Evolutionary conservation across 2,113 vertebrate species (phyloP).

Genomic region (Fregata magnificens): DNA sequence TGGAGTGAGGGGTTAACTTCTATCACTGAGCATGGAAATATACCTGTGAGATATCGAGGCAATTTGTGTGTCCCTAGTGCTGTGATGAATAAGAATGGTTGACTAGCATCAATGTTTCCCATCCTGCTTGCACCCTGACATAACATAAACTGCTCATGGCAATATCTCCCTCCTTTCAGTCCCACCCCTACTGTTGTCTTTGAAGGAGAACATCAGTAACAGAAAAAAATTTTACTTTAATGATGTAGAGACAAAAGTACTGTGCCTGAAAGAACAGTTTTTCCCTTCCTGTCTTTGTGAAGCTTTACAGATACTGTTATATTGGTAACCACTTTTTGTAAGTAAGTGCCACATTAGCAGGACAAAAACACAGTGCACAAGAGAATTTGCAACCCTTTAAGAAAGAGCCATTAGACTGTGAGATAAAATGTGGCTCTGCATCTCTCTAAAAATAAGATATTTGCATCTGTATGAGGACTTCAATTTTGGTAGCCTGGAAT

Average conservation of each 20-base stretch:
- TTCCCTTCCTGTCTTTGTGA: background rate
- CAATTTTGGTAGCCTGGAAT: background rate
- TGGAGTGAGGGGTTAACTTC: background rate
- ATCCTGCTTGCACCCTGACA: background rate
- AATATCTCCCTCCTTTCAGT: background rate
- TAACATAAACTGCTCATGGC: background rate
- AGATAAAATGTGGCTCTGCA: constrained; percentile 2
- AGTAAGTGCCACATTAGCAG: background rate
- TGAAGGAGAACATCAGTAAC: background rate
- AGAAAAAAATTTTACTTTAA: background rate
- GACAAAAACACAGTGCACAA: background rate
- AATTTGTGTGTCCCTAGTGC: background rate
- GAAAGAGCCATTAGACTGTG: background rate
- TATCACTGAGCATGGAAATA: background rate
- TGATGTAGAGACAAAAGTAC: background rate
- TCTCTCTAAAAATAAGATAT: constrained; percentile 38
- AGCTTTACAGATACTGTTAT: background rate
- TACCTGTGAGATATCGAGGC: background rate
- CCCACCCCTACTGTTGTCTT: background rate
- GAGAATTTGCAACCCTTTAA: background rate
- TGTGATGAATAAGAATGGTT: background rate
- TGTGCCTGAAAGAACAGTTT: background rate
- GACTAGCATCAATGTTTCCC: background rate
- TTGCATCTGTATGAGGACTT: constrained; percentile 26
- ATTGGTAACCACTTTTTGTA: background rate